Base-by-base conservation (phyloP, 1,140 invertebrate genomes). In the Bombus superbus region DNA sequence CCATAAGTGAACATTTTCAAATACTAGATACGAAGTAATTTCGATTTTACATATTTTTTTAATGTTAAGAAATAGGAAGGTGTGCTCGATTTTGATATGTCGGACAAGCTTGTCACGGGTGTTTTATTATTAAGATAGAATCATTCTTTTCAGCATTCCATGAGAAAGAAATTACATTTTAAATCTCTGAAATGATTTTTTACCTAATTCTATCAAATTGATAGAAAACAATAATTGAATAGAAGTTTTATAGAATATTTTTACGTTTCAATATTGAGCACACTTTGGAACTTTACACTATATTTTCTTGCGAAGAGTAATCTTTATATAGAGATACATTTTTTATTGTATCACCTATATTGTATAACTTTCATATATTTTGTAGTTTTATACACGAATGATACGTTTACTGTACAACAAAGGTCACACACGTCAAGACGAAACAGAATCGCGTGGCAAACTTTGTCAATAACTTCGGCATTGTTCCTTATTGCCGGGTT, bases 401-500 rank as follows among this genome's bases (percentile, higher is more conserved):
- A 72, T 85, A 42, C 83, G 66, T 85, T 85, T 80, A 64, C 40
- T 44, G 35, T 42, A 38, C 66, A 42, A 86, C 62, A 71, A 72
- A 15, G 53, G 42, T 35, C 9, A 69, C 64, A 78, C 28, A 66
- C 35, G 8, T 47, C 15, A 68, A 66, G 6, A 71, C 38, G 57
- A 73, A 57, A 80, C 57, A 35, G 64, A 59, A 85, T 72, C 32
- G 35, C 28, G 76, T 80, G 22, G n/a, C 38, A 64, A 32, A 69
- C 64, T 44, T 57, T 62, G 38, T 68, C 44, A 73, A 69, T 57
- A 57, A 81, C 32, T 53, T 80, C 77, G 84, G 69, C 80, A 86
- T 86, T 86, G 84, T 83, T 89, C 84, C 84, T 89, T 88, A 89
- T 89, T 89, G 88, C 80, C 66, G 69, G 84, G 57, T 89, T 89